Conservation (phyloP, 2,113 vertebrate genomes). For the Tragelaphus strepsiceros region DNA sequence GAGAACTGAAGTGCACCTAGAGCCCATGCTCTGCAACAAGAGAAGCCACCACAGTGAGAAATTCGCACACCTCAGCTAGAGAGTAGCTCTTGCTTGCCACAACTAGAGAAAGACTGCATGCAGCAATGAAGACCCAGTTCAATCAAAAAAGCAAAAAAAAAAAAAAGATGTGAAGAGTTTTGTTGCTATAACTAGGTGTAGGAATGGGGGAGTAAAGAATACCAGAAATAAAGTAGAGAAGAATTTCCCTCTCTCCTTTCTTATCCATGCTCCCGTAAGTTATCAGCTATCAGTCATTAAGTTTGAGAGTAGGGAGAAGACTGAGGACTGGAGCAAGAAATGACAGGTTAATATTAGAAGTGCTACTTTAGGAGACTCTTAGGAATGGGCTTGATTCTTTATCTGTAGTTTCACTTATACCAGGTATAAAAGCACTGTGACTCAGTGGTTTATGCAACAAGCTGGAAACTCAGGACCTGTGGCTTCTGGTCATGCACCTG, state of each 20-base stretch:
- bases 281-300: background rate
- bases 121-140: background rate
- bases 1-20: background rate
- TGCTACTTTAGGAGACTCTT: background rate
- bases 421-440: conserved; percentile 14
- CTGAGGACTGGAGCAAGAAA: background rate
- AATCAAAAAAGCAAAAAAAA: background rate
- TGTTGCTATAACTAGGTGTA: background rate
- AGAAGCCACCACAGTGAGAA: background rate
- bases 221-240: background rate
- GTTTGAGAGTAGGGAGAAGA: background rate
- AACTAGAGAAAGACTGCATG: background rate
- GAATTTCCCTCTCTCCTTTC: conserved; percentile 24
- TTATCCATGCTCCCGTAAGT: background rate
- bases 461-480: conserved; percentile 53
- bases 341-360: background rate
- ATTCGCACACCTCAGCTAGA: background rate
- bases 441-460: conserved; percentile 55
- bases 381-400: conserved; percentile 13
- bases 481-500: background rate
- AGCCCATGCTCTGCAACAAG: background rate
- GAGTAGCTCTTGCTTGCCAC: background rate
- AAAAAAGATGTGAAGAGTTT: background rate
- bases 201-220: conserved; percentile 36
- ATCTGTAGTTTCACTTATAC: conserved; percentile 22